phyloP scores from a whole-genome alignment of 1,140 invertebrate species.

The Drosophila nannoptera region DNA sequence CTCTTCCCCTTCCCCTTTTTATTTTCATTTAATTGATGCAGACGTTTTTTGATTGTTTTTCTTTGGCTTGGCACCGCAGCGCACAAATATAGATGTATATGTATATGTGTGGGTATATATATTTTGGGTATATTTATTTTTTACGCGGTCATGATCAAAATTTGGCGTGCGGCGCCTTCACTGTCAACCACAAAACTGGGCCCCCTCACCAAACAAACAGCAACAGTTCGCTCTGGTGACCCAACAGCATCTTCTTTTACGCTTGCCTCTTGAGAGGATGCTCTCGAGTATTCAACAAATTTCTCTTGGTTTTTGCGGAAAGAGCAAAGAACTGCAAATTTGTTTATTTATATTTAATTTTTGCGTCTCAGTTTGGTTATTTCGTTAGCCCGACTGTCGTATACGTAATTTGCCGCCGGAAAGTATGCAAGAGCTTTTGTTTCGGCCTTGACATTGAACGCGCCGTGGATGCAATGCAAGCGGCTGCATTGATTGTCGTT shows the following conservation, averaged over 20 bases:
- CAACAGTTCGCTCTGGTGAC: conserved; percentile 64
- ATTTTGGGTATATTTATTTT: conserved; percentile 48
- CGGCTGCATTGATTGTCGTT: conserved; percentile 62
- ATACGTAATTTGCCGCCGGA: conserved; percentile 62
- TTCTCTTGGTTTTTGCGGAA: conserved; percentile 5
- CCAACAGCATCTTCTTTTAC: conserved; percentile 31
- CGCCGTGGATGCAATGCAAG: conserved; percentile 30
- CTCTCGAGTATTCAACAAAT: conserved; percentile 9
- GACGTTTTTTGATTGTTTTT: conserved; percentile 42
- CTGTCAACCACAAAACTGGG: conserved; percentile 61
- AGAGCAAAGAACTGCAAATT: conserved; percentile 5
- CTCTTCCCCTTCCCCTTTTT: background rate
- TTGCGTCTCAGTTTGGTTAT: conserved; percentile 30
- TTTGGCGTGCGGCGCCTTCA: conserved; percentile 58
- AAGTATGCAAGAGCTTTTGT: conserved; percentile 57
- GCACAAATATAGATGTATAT: conserved; percentile 18
- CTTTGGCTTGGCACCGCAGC: conserved; percentile 20
- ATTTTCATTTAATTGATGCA: conserved; percentile 27
- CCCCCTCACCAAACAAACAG: conserved; percentile 50
- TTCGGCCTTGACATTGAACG: conserved; percentile 64
- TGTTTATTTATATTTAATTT: background rate
- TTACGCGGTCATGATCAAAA: conserved; percentile 76
- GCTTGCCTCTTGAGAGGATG: conserved; percentile 25
- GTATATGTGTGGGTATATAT: conserved; percentile 44
- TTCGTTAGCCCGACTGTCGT: conserved; percentile 25